A percentile compares a stretch with the other conserved stretches of the same genome.
phyloP scores from a whole-genome alignment of 2,888 invertebrate genomes.

The Keiferia lycopersicella region DNA sequence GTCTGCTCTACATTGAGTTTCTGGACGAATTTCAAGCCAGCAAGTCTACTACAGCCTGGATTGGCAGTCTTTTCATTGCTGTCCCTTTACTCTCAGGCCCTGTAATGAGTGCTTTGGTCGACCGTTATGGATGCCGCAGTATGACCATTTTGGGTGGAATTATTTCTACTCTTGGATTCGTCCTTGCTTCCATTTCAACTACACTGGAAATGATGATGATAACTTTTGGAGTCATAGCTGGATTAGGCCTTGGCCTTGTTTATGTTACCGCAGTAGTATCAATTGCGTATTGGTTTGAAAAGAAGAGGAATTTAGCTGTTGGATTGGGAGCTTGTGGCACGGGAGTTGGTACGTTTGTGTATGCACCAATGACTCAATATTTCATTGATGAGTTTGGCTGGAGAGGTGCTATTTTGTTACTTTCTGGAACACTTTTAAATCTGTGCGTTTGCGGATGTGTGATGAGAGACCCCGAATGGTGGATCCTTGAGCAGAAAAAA shows the following conservation, averaged over 20 bases:
- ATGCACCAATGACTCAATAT: constrained; percentile 91
- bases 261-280: constrained; percentile 95
- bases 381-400: constrained; percentile 91
- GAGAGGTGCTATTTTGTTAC: constrained; percentile 89
- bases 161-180: constrained; percentile 88
- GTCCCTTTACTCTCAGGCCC: constrained; percentile 93
- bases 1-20: constrained; percentile 92
- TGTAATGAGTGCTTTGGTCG: constrained; percentile 91
- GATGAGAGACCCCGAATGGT: constrained; percentile 95
- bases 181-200: constrained; percentile 85
- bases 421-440: constrained; percentile 92
- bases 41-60: constrained; percentile 93
- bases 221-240: constrained; percentile 92
- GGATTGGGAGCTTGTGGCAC: constrained; percentile 94
- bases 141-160: constrained; percentile 89
- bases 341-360: constrained; percentile 93
- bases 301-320: constrained; percentile 91
- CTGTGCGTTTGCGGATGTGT: constrained; percentile 92
- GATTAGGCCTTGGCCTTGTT: constrained; percentile 90
- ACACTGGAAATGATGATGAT: constrained; percentile 90
- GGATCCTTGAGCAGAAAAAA: constrained; percentile 83
- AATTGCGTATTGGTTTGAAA: constrained; percentile 96
- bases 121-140: constrained; percentile 90
- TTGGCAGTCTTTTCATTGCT: constrained; percentile 93
- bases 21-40: constrained; percentile 89